Percentiles rank a stretch among this genome's conserved stretches.
These are phyloP conservation scores for Aleiodes testaceus DNA, from an alignment of 2,888 invertebrate species.

Conservation along the genomic window DNA sequence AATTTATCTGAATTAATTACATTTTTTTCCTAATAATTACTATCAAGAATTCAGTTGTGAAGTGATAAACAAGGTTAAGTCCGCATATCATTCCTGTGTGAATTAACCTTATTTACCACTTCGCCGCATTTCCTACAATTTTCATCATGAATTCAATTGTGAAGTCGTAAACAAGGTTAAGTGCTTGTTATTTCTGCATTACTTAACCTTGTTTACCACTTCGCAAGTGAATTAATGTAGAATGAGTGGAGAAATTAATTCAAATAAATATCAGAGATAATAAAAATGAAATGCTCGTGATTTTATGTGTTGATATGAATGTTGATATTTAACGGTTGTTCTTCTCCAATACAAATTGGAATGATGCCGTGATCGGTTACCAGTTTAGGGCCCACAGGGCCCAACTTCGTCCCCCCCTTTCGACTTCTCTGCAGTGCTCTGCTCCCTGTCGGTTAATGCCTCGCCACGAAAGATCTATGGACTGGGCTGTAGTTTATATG, in stretches of 20 bases:
- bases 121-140: too few species aligned
- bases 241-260: too few species aligned
- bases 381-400: constrained; percentile 34
- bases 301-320: constrained; percentile 30
- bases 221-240: too few species aligned
- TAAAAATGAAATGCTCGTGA: constrained; percentile 23
- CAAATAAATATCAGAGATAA: background rate
- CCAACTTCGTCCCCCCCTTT: background rate
- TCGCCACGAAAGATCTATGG: constrained; percentile 72
- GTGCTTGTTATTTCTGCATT: too few species aligned
- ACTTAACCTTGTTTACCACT: too few species aligned
- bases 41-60: too few species aligned
- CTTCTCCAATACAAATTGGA: constrained; percentile 25
- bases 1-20: background rate
- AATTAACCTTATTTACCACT: too few species aligned
- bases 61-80: too few species aligned
- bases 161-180: too few species aligned
- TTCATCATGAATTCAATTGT: too few species aligned
- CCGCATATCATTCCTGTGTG: too few species aligned
- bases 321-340: constrained; percentile 32
- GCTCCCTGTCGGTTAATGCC: constrained; percentile 70
- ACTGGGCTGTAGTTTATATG: constrained; percentile 72
- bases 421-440: constrained; percentile 55
- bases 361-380: constrained; percentile 32
- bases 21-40: too few species aligned